Evolutionary conservation across 2,113 vertebrate species (phyloP).

Genomic region (Nibea albiflora): DNA sequence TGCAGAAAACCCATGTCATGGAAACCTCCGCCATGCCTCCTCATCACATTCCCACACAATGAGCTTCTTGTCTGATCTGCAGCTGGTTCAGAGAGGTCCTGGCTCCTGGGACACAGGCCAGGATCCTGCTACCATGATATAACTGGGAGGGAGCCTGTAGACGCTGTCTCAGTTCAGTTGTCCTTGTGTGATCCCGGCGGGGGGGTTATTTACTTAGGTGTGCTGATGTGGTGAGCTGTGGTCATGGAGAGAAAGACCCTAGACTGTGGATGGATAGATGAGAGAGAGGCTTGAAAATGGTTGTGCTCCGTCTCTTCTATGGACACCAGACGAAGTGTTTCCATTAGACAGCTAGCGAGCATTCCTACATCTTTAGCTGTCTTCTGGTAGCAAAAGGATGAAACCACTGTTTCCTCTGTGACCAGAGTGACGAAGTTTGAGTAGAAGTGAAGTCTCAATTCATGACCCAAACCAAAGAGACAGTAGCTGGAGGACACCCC

Average conservation of each 20-base stretch:
- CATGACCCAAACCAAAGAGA: not conserved
- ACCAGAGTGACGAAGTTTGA: not conserved
- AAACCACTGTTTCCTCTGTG: not conserved
- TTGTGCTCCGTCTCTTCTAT: not conserved
- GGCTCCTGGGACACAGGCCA: constrained; percentile 36
- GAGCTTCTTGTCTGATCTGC: constrained; percentile 47
- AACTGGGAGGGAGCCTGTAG: constrained; percentile 33
- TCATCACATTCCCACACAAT: constrained; percentile 55
- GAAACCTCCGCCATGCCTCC: constrained; percentile 38
- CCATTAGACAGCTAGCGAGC: not conserved
- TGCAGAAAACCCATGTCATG: constrained; percentile 38
- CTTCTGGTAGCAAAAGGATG: constrained; percentile 1
- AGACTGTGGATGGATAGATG: constrained; percentile 26
- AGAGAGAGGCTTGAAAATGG: constrained; percentile 1
- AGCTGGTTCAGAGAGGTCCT: constrained; percentile 26
- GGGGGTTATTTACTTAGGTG: constrained; percentile 67
- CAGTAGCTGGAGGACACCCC: constrained; percentile 31
- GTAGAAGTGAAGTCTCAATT: constrained; percentile 19
- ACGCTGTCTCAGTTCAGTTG: not conserved
- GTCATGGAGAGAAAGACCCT: constrained; percentile 11
- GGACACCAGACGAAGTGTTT: not conserved
- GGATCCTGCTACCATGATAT: constrained; percentile 32
- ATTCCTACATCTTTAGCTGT: not conserved
- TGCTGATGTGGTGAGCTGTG: constrained; percentile 39
- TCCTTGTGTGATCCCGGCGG: constrained; percentile 15